Conservation (phyloP, 1,140 invertebrate species). For the Medauroidea extradentata region DNA sequence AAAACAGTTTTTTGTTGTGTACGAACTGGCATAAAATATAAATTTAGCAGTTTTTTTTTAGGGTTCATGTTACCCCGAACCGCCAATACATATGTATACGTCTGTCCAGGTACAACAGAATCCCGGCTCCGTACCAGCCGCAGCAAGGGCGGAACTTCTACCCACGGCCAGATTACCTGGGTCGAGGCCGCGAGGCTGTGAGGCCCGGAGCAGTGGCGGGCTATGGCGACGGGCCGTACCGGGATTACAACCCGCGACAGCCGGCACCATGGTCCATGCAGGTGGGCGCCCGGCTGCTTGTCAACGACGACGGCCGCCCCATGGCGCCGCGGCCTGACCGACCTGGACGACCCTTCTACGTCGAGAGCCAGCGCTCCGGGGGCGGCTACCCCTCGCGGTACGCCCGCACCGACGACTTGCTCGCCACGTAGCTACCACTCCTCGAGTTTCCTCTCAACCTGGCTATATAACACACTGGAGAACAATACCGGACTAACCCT, state of each 20-base stretch:
- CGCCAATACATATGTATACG: no score
- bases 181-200: background rate
- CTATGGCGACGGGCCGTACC: constrained; percentile 28
- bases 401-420: background rate
- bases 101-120: background rate
- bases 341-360: constrained; percentile 22
- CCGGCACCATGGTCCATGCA: constrained; percentile 43
- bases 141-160: background rate
- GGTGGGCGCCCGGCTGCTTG: constrained; percentile 43
- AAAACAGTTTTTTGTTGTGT: no score
- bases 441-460: no score
- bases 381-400: background rate
- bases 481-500: no score
- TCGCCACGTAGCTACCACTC: background rate
- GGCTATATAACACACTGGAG: no score
- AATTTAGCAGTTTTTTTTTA: no score
- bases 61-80: no score
- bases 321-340: constrained; percentile 10
- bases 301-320: constrained; percentile 42
- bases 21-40: no score
- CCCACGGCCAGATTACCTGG: background rate
- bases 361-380: constrained; percentile 13
- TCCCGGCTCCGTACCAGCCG: constrained; percentile 10
- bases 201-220: constrained; percentile 4
- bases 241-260: constrained; percentile 17